Conservation (phyloP, 2,888 invertebrate genomes). For the Ctena decussata region DNA sequence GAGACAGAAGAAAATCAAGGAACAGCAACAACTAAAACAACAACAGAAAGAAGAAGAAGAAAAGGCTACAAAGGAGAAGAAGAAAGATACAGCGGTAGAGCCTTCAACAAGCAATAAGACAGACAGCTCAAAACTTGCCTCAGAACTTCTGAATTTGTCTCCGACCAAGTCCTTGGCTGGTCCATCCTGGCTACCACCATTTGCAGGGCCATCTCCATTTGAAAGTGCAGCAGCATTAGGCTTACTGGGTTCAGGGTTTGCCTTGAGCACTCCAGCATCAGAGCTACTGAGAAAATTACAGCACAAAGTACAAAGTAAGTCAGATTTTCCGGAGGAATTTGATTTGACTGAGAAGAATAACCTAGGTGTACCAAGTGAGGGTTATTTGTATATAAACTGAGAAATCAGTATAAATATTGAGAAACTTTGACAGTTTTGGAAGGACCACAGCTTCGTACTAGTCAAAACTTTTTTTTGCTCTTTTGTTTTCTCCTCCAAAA, state of each 20-base stretch:
- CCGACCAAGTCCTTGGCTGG: constrained; percentile 35
- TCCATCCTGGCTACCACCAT: constrained; percentile 75
- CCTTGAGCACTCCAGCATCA: constrained; percentile 85
- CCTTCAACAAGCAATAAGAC: constrained; percentile 20
- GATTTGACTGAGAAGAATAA: background rate
- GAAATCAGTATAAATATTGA: too few species aligned
- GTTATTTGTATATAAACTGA: constrained; percentile 7
- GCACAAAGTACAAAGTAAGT: constrained; percentile 85
- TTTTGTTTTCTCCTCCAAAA: too few species aligned
- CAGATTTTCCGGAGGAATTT: constrained; percentile 50
- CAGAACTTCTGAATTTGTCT: constrained; percentile 13
- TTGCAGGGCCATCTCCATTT: constrained; percentile 67
- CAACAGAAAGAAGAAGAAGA: constrained; percentile 64
- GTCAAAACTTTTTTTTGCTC: too few species aligned
- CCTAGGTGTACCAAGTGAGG: background rate
- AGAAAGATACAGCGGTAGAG: constrained; percentile 16
- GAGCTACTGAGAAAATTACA: constrained; percentile 86
- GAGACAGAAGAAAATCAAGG: constrained; percentile 89
- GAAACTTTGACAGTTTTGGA: too few species aligned
- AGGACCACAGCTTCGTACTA: too few species aligned
- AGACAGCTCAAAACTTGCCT: constrained; percentile 38
- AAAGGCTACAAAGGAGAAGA: constrained; percentile 41
- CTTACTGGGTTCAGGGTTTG: constrained; percentile 76
- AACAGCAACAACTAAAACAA: constrained; percentile 67
- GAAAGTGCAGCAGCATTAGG: constrained; percentile 69